Evolutionary conservation across 1,140 invertebrate species (phyloP).

Genomic region (Pseudoatta argentina): DNA sequence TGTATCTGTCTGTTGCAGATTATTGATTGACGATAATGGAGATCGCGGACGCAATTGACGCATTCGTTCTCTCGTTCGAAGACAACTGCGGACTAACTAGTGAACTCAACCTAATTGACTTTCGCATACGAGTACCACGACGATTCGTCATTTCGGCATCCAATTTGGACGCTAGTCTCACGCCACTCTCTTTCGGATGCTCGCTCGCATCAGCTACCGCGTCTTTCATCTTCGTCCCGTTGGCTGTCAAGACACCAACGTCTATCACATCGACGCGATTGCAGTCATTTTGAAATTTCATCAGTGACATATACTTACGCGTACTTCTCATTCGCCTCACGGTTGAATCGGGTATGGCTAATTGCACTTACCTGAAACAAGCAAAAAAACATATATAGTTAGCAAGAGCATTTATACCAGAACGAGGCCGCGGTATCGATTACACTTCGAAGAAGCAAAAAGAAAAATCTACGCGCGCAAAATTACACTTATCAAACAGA

Average conservation of each 20-base stretch:
- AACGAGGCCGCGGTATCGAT: neutral
- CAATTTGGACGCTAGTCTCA: constrained; percentile 69
- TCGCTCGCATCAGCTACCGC: constrained; percentile 43
- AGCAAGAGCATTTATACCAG: neutral
- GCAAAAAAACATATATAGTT: constrained; percentile 44
- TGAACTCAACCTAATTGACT: constrained; percentile 74
- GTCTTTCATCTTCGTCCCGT: constrained; percentile 69
- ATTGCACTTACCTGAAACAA: constrained; percentile 77
- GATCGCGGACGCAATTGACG: constrained; percentile 57
- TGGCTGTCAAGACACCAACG: constrained; percentile 38
- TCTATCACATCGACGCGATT: constrained; percentile 39
- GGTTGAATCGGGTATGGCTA: constrained; percentile 19
- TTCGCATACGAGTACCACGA: constrained; percentile 67
- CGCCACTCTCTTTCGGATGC: constrained; percentile 68
- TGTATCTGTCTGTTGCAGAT: constrained; percentile 11
- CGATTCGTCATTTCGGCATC: constrained; percentile 74
- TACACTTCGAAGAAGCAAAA: neutral
- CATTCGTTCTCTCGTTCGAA: constrained; percentile 68
- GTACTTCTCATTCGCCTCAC: neutral
- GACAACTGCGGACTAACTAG: constrained; percentile 65
- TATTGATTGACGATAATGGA: constrained; percentile 32
- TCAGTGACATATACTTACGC: constrained; percentile 26
- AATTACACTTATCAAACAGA: constrained; percentile 15
- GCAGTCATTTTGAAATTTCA: constrained; percentile 53
- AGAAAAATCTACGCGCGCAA: neutral